Percentiles rank a stretch among this genome's conserved stretches.
These are phyloP conservation scores for Drosophila hydei DNA, from an alignment of 1,140 invertebrate genomes.

Conservation along the genomic window DNA sequence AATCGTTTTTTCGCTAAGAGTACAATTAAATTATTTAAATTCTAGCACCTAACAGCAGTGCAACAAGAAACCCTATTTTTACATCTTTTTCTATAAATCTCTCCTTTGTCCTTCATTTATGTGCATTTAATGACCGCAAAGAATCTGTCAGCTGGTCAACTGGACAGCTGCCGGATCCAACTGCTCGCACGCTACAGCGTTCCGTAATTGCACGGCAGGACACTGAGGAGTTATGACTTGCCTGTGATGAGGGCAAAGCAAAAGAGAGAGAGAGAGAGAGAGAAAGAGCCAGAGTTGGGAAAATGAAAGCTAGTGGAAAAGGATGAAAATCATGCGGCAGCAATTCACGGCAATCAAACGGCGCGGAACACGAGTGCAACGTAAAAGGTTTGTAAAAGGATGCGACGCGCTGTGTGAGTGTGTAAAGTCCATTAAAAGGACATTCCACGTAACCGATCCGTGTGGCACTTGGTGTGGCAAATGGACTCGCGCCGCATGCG, in stretches of 20 bases:
- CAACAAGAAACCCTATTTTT: too few species aligned
- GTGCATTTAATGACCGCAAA: conserved; percentile 17
- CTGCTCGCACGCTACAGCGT: conserved; percentile 14
- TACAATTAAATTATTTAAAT: too few species aligned
- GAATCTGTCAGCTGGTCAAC: conserved; percentile 32
- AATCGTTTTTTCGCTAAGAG: too few species aligned
- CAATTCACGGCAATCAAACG: conserved; percentile 79
- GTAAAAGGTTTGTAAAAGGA: conserved; percentile 72
- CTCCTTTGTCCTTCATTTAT: background rate
- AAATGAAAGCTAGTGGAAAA: conserved; percentile 43
- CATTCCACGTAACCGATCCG: conserved; percentile 78
- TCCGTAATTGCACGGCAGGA: conserved; percentile 57
- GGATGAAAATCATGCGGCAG: conserved; percentile 76
- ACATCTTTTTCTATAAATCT: background rate
- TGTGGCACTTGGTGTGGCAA: conserved; percentile 59
- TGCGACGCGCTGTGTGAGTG: conserved; percentile 58
- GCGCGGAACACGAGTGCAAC: conserved; percentile 66
- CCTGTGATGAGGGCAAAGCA: conserved; percentile 54
- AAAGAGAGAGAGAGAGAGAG: background rate
- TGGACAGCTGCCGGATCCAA: conserved; percentile 54
- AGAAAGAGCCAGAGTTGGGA: background rate
- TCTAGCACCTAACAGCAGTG: too few species aligned
- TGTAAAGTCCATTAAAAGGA: conserved; percentile 78
- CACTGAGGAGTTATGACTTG: conserved; percentile 50
- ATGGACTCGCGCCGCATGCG: conserved; percentile 59